Evolutionary conservation across 2,113 vertebrate species (phyloP), one percentile per base, ranked within the genome.

Genomic region (Gopherus flavomarginatus): DNA sequence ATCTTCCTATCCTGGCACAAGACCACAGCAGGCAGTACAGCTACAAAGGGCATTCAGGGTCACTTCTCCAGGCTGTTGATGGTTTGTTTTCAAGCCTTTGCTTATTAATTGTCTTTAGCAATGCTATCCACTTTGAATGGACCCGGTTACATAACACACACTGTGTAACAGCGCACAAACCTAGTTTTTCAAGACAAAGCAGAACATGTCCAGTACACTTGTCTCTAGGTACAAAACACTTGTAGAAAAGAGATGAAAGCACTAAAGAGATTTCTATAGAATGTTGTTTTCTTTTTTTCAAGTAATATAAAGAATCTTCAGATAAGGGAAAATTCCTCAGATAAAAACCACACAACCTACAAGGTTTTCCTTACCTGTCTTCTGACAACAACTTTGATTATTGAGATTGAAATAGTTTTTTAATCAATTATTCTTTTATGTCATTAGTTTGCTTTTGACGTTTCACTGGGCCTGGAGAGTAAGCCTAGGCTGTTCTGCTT

Each of bases 381-480:
- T 95, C 72, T 93, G 95, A 95, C 92, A 78, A 56, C 95, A 93
- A 49, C 83, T 95, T 92, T 78, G n/a, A 72, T 22, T 38, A 38
- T 38, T 38, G n/a, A 72, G 65, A 72, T 11, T 72, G 26, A 87
- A 95, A 86, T 80, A 88, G 17, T 44, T 80, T 81, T 35, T 90
- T 17, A 97, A 95, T 86, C 88, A 92, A 82, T 94, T 94, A 86
- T 89, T 94, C 93, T 96, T 88, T 91, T 97, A 81, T 86, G 72
- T 87, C 95, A 85, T 97, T 94, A 91, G 83, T 93, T 96, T 96
- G 90, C 1, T 95, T 95, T 88, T 90, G 59, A n/a, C 79, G 38
- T 90, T 88, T 89, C 87, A 53, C 80, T 93, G 86, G 87, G 53
- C 92, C 87, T 90, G 89, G 56, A 72, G 83, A 92, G 38, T 78